phyloP scores from a whole-genome alignment of 1,140 invertebrate species.

The Centruroides vittatus region DNA sequence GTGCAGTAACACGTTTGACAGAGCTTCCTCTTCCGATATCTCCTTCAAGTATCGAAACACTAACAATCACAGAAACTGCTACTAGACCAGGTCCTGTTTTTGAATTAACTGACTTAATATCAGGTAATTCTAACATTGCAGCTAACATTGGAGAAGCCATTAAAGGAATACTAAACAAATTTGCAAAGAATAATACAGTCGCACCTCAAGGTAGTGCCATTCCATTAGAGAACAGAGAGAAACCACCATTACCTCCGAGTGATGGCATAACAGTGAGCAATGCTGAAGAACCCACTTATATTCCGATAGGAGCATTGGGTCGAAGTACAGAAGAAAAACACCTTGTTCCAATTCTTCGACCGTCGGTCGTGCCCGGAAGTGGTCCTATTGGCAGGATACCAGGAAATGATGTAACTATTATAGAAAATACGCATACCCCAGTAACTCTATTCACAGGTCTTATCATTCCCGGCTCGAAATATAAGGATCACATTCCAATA shows the following conservation, averaged over 20 bases:
- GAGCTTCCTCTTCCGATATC: slow-evolving; percentile 2
- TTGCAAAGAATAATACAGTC: slow-evolving; percentile 17
- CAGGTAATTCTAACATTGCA: slow-evolving; percentile 18
- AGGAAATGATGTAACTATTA: too few species aligned
- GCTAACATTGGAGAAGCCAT: slow-evolving; percentile 22
- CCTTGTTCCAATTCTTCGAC: background rate
- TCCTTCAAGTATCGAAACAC: background rate
- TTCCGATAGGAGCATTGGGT: slow-evolving; percentile 18
- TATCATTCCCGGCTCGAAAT: too few species aligned
- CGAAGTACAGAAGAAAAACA: slow-evolving; percentile 4
- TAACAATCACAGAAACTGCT: background rate
- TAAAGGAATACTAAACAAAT: slow-evolving; percentile 23
- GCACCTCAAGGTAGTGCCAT: background rate
- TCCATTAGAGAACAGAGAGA: background rate
- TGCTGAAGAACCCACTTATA: slow-evolving; percentile 18
- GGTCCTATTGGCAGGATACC: background rate
- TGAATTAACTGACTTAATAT: slow-evolving; percentile 21
- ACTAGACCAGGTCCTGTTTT: slow-evolving; percentile 20
- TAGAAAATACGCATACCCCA: too few species aligned
- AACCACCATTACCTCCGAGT: slow-evolving; percentile 10
- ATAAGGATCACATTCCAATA: too few species aligned
- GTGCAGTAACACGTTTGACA: slow-evolving; percentile 11
- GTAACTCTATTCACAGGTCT: too few species aligned
- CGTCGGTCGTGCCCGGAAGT: background rate
- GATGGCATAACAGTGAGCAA: slow-evolving; percentile 16